Conservation (phyloP, 2,113 vertebrate genomes). For the Nothoprocta pentlandii region DNA sequence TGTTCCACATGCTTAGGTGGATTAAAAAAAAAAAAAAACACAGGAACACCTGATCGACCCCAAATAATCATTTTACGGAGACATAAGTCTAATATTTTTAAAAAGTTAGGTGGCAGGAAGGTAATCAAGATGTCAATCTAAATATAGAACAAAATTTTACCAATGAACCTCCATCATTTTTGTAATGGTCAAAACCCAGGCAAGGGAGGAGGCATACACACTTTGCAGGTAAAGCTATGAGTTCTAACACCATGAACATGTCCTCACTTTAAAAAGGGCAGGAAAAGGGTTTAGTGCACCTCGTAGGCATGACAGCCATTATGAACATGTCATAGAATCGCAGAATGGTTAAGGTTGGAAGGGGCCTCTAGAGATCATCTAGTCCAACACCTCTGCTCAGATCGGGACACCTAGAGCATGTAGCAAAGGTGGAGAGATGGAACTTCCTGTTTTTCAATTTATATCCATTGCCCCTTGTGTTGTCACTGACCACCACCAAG, state of each 20-base stretch:
- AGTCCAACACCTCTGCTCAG: too few species aligned
- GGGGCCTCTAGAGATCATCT: too few species aligned
- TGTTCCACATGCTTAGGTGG: background rate
- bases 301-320: fast-evolving
- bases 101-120: background rate
- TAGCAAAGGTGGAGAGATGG: too few species aligned
- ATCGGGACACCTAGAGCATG: too few species aligned
- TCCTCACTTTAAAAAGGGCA: background rate
- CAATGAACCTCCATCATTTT: background rate
- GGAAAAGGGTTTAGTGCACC: background rate
- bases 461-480: too few species aligned
- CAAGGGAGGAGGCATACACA: background rate
- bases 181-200: background rate
- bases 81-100: background rate
- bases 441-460: too few species aligned
- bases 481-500: too few species aligned
- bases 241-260: background rate
- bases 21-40: background rate
- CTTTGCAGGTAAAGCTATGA: fast-evolving
- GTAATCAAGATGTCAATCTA: background rate
- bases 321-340: background rate
- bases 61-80: background rate
- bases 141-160: background rate
- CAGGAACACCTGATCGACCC: fast-evolving
- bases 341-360: too few species aligned